These are phyloP conservation scores for Cylas formicarius DNA, from an alignment of 1,140 invertebrate species.

Conservation along the genomic window DNA sequence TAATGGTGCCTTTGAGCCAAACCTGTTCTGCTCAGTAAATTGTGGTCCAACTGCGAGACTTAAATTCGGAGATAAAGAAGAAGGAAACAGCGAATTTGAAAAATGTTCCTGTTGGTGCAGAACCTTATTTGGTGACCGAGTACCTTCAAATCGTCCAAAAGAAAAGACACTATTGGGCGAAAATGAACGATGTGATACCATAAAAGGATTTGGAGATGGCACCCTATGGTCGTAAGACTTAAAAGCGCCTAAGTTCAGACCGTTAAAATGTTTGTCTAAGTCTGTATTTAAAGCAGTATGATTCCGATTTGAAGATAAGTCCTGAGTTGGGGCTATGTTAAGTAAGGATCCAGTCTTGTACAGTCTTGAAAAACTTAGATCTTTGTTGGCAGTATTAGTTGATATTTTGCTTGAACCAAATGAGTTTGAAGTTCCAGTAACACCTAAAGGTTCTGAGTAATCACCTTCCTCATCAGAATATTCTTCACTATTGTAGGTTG, in stretches of 20 bases:
- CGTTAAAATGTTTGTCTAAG: conserved; percentile 13
- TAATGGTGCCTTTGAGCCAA: too few relatives aligned
- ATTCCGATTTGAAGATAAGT: too few relatives aligned
- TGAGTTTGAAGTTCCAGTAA: conserved; percentile 3
- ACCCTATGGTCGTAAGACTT: background rate
- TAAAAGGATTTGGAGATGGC: conserved; percentile 9
- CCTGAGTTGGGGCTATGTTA: too few relatives aligned
- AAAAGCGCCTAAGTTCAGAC: conserved; percentile 12
- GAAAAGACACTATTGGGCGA: conserved; percentile 6
- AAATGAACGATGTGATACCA: background rate
- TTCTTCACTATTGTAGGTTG: background rate
- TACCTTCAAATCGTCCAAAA: background rate
- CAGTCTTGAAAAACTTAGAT: too few relatives aligned
- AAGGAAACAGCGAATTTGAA: too few relatives aligned
- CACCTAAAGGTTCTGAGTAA: conserved; percentile 7
- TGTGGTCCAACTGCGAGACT: too few relatives aligned
- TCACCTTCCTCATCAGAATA: conserved; percentile 7
- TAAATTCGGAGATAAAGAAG: too few relatives aligned
- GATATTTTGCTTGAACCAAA: conserved; percentile 6
- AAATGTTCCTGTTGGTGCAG: too few relatives aligned
- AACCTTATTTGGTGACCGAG: too few relatives aligned
- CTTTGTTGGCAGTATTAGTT: conserved; percentile 10
- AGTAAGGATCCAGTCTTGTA: too few relatives aligned
- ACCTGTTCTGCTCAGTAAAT: too few relatives aligned
- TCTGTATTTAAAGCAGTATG: conserved; percentile 4